phyloP scores from a whole-genome alignment of 1,140 invertebrate genomes.

The Argopecten irradians region DNA sequence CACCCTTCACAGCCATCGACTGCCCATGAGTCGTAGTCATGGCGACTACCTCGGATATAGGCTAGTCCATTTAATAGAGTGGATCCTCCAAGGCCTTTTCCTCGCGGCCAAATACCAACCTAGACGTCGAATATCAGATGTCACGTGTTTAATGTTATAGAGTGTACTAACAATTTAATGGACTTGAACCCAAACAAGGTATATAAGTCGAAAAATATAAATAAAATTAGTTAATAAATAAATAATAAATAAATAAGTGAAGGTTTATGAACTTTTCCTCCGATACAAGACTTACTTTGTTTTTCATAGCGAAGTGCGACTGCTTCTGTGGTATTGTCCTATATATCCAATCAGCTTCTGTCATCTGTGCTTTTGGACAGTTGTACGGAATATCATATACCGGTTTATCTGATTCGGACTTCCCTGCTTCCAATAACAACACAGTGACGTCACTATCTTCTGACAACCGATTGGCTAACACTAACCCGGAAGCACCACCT shows the following conservation, averaged over 20 bases:
- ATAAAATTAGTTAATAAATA: not conserved
- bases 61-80: slow-evolving; percentile 97
- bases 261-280: not conserved
- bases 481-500: slow-evolving; percentile 94
- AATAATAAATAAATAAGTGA: not conserved
- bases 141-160: not conserved
- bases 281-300: not conserved
- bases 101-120: slow-evolving; percentile 50
- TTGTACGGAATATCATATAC: slow-evolving; percentile 77
- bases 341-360: slow-evolving; percentile 90
- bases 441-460: slow-evolving; percentile 86
- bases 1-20: slow-evolving; percentile 91
- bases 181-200: not conserved
- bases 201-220: not conserved
- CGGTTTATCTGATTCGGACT: slow-evolving; percentile 92
- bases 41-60: slow-evolving; percentile 90
- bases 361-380: slow-evolving; percentile 30
- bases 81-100: slow-evolving; percentile 84
- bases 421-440: slow-evolving; percentile 91
- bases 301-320: slow-evolving; percentile 78
- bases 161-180: not conserved
- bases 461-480: slow-evolving; percentile 92
- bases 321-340: slow-evolving; percentile 91
- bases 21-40: slow-evolving; percentile 83
- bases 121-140: not conserved